Base-by-base conservation (phyloP, 1,140 invertebrate genomes). In the Lasaia peninsularis region DNA sequence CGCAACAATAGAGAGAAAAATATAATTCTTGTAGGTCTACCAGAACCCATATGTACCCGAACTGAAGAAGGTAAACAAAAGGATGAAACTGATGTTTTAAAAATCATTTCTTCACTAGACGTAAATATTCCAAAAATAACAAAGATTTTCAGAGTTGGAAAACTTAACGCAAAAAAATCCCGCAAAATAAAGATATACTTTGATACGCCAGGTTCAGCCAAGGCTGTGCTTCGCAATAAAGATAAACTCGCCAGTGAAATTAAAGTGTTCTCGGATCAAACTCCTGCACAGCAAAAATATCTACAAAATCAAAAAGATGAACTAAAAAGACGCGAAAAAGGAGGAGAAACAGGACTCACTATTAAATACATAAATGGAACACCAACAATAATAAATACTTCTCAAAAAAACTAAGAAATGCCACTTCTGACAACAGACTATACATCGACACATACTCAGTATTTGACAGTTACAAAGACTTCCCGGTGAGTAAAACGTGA, bases 291-390 rank as follows among this genome's bases (percentile, higher is more conserved):
- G 32, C 57, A 60, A 56, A 48, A 57, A 12, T 31, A 64, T 12
- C 31, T 64, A 2, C 57, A 54, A 16, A 40, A 50, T 28, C 18
- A 57, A 40, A 51, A 54, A 35, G 31, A 51, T 44, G 55, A 57
- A 56, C 11, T 64, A 9, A 20, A 20, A 24, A 18, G 44, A 20
- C 24, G 54, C 57, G 31, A 32, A 31, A 10, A 35, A 24, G 52
- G 52, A 20, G 57, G 62, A 34, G 62, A 59, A 49, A 24, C 44
- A 48, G 21, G 56, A 14, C 35, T 63, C 14, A 60, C 49, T 3
- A 63, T 60, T 44, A 63, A 60, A 31, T 63, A 59, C 37, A 48
- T 60, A n/a, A 60, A 63, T 33, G 62, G 49, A 28, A 31, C 48
- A 2, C 57, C 49, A n/a, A 56, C 44, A 60, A 56, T 63, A 44